These are phyloP conservation scores for Amphipyra berbera DNA, from an alignment of 2,888 invertebrate species.

Conservation along the genomic window DNA sequence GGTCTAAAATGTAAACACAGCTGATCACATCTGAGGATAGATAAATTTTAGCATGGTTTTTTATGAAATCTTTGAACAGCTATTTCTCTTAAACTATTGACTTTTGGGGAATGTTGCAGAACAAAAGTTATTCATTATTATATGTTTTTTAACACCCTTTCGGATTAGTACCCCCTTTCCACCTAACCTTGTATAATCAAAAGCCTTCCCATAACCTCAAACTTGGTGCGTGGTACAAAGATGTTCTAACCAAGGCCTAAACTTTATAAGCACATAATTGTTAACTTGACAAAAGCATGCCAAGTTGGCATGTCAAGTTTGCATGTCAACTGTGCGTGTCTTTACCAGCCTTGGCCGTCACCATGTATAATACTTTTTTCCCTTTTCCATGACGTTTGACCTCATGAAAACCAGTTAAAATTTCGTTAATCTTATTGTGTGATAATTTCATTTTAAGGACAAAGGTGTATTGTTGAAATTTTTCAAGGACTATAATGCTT, in stretches of 20 bases:
- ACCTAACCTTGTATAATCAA: no score
- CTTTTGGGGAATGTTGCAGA: no score
- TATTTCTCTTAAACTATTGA: no score
- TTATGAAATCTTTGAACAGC: no score
- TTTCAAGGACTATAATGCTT: constrained; percentile 1
- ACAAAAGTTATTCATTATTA: no score
- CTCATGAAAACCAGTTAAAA: constrained; percentile 26
- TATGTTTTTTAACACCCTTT: no score
- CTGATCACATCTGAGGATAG: no score
- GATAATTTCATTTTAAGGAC: constrained; percentile 23
- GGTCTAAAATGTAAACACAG: no score
- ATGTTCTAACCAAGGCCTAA: constrained; percentile 31
- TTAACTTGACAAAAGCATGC: constrained; percentile 27
- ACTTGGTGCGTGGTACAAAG: constrained; percentile 30
- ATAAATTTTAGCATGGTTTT: no score
- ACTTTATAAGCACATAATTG: constrained; percentile 10
- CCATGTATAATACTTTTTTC: constrained; percentile 19
- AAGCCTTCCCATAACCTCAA: no score
- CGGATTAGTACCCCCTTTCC: no score
- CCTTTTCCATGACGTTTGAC: constrained; percentile 36
- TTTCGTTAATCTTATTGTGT: constrained; percentile 11
- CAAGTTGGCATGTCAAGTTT: constrained; percentile 18
- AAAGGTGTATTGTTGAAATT: background rate
- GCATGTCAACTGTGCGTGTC: constrained; percentile 38
- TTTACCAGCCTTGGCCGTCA: constrained; percentile 42